Evolutionary conservation across 2,113 vertebrate genomes (phyloP), one percentile per base, ranked within the genome.

Genomic region (Boleophthalmus pectinirostris): DNA sequence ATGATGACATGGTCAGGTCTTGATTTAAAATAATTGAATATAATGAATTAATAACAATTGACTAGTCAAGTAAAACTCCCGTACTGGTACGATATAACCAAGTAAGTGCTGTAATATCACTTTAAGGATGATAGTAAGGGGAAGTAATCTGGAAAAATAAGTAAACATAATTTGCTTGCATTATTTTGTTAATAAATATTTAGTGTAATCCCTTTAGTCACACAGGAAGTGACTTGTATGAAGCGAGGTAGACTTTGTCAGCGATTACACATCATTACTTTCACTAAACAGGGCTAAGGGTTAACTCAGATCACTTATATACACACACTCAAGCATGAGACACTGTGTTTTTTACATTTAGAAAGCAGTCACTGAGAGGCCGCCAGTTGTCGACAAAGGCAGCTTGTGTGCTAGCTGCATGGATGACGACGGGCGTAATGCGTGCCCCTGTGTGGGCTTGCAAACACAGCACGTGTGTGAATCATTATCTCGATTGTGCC

Each of bases 381-480:
- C 66, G 79, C 87, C 82, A 84, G 74, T 72, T 66, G 69, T 81
- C 80, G 83, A 93, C 93, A 94, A 93, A 87, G 92, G 68, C 84
- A 24, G 81, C 90, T 85, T 94, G 92, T 93, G 25, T 74, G 66
- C 54, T 72, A 21, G 74, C 21, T 77, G 69, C 56, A 25, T 75
- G 64, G 66, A 78, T 73, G 69, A 70, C 61, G 54, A 72, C 66
- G 5, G 78, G 68, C 63, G 58, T 74, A 70, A 82, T 82, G 78
- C 82, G 77, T 86, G 84, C 77, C 87, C 66, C 73, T 85, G 89
- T 86, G 85, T 89, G 87, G 86, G 90, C 84, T 89, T 88, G 83
- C 84, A 87, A 88, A 75, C 69, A n/a, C 82, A 88, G 87, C 90
- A 88, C 81, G 87, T 88, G 89, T 89, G 87, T 88, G 90, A 91